phyloP scores from a whole-genome alignment of 2,797 vertebrate species.

The Gymnocypris eckloni region DNA sequence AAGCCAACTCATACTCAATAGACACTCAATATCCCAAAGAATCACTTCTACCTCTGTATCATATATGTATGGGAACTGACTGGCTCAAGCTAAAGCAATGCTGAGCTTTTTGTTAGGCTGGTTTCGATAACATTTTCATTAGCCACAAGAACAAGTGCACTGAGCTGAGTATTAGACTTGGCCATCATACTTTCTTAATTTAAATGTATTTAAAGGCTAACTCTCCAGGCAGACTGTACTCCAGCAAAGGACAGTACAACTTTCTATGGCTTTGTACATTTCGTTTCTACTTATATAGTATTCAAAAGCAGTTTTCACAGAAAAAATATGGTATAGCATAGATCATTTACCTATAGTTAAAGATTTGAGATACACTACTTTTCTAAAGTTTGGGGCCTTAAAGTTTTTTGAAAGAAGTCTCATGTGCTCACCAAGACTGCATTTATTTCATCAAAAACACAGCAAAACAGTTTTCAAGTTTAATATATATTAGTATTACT shows the following conservation, averaged over 20 bases:
- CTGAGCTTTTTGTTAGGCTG: neutral
- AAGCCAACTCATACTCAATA: neutral
- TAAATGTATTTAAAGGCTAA: constrained; percentile 26
- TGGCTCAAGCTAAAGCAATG: neutral
- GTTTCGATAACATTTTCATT: neutral
- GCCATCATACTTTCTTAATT: neutral
- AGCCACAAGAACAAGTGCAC: neutral
- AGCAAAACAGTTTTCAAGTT: neutral
- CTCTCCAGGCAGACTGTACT: neutral
- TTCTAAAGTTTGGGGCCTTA: neutral
- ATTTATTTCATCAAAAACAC: neutral
- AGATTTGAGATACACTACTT: neutral
- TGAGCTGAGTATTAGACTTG: constrained; percentile 17
- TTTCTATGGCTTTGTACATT: neutral
- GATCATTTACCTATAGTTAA: too few relatives aligned
- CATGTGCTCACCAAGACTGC: neutral
- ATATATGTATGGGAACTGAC: neutral
- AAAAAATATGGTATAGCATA: neutral
- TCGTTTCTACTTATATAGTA: neutral
- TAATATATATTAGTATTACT: neutral
- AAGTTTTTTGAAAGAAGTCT: neutral
- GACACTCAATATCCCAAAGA: neutral
- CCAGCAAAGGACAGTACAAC: neutral
- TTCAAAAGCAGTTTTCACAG: neutral
- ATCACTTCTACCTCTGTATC: neutral